Evolutionary conservation across 2,888 invertebrate genomes (phyloP), one percentile per base, ranked within the genome.

Genomic region (Blastobasis lacticolella): DNA sequence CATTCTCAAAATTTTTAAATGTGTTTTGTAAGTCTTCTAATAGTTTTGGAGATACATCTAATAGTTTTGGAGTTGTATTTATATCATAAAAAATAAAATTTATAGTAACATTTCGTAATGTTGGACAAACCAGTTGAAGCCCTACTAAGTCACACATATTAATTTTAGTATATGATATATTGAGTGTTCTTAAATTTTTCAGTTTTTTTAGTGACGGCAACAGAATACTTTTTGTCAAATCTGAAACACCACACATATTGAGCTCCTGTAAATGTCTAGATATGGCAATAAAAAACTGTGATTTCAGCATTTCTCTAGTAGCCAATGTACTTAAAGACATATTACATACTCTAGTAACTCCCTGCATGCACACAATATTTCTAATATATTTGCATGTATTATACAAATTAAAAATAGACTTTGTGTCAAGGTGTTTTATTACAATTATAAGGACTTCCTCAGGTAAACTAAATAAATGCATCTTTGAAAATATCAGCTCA

Each of bases 401-500:
- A 53, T 74, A 77, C 51, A 85, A 57, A 58, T 62, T 74, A 38
- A 57, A 54, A 45, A 69, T 46, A n/a, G 80, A 69, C 51, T 57
- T 61, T 6, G 70, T 52, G 61, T 83, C 80, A 57, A 85, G 60
- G 48, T 69, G 51, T 56, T 66, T 72, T 7, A 78, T 56, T 23
- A 86, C 80, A 23, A 80, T 70, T 36, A 82, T 66, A n/a, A 84
- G 58, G 37, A 86, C 63, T 66, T 86, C 86, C 60, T 75, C 74
- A 8, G 50, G 50, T 7, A 50, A 40, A n/a, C 10, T 38, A 5
- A 44, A 6, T 7, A 51, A 44, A 38, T 44, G 9, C 51, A 51
- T 47, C 4, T 7, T 49, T 45, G 1, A 36, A 45, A 45, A 45
- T 10, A 45, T 45, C 37, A 40, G 9, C 38, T 45, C n/a, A 37